Conservation (phyloP, 1,140 invertebrate species). For the Polypedilum vanderplanki region DNA sequence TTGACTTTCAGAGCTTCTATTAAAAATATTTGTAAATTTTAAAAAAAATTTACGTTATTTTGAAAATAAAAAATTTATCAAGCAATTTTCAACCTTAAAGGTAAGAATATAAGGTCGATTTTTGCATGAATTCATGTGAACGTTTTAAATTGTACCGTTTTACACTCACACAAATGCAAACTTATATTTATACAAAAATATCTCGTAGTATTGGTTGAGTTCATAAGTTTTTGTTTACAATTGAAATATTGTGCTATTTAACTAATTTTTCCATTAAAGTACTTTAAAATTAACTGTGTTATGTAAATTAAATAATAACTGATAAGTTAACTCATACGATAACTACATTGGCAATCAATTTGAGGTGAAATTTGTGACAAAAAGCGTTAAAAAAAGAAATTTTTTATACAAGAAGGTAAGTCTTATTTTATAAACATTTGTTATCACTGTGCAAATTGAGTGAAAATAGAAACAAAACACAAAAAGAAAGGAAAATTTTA, state of each 20-base stretch:
- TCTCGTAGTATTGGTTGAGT: not conserved
- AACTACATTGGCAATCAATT: not conserved
- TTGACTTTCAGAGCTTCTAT: too few relatives aligned
- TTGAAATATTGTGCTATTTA: not conserved
- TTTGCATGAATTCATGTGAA: not conserved
- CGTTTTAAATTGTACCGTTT: too few relatives aligned
- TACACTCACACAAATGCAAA: too few relatives aligned
- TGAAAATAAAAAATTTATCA: not conserved
- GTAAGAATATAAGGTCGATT: not conserved
- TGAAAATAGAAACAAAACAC: not conserved
- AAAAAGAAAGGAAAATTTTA: not conserved
- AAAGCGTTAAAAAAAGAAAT: not conserved
- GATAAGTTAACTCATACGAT: not conserved
- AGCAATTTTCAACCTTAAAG: not conserved
- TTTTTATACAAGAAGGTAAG: not conserved
- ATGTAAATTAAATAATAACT: not conserved
- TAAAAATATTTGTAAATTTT: too few relatives aligned
- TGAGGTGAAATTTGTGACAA: not conserved
- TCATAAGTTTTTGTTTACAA: not conserved
- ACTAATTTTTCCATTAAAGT: not conserved
- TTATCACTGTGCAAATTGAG: not conserved
- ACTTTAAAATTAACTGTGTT: not conserved
- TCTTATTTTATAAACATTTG: conserved; percentile 2
- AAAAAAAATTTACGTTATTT: not conserved
- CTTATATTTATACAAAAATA: not conserved